These are phyloP conservation scores for Nomada goodeniana DNA, from an alignment of 2,888 invertebrate species.

Conservation along the genomic window DNA sequence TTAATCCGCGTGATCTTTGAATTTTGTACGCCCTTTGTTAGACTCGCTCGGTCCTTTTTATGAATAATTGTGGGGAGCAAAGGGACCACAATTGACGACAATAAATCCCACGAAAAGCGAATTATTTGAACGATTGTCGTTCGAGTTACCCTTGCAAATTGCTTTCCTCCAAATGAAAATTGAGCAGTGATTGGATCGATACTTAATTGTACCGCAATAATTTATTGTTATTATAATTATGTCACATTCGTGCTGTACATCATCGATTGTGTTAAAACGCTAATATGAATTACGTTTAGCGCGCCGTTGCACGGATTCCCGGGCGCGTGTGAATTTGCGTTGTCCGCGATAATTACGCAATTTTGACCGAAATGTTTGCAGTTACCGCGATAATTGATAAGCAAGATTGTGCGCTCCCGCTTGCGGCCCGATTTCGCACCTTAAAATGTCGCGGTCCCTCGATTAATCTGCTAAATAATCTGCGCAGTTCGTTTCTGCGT, in stretches of 20 bases:
- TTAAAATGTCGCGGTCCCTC: not conserved
- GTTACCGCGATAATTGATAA: constrained; percentile 31
- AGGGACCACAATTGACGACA: too few species aligned
- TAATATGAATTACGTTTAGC: constrained; percentile 19
- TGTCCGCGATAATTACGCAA: constrained; percentile 37
- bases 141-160: not conserved
- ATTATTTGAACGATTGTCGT: not conserved
- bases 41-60: too few species aligned
- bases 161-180: constrained; percentile 6
- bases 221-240: constrained; percentile 41
- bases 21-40: too few species aligned
- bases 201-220: not conserved
- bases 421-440: not conserved
- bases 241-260: constrained; percentile 3
- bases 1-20: too few species aligned
- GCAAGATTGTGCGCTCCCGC: constrained; percentile 17
- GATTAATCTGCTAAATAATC: not conserved
- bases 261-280: constrained; percentile 40
- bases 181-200: not conserved
- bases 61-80: too few species aligned
- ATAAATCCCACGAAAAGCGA: too few species aligned
- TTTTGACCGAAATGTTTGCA: constrained; percentile 39
- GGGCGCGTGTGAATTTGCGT: constrained; percentile 9
- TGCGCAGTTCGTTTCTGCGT: too few species aligned
- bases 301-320: not conserved